phyloP scores from a whole-genome alignment of 64 coral and sea anemone genomes.

The Pocillopora verrucosa region DNA sequence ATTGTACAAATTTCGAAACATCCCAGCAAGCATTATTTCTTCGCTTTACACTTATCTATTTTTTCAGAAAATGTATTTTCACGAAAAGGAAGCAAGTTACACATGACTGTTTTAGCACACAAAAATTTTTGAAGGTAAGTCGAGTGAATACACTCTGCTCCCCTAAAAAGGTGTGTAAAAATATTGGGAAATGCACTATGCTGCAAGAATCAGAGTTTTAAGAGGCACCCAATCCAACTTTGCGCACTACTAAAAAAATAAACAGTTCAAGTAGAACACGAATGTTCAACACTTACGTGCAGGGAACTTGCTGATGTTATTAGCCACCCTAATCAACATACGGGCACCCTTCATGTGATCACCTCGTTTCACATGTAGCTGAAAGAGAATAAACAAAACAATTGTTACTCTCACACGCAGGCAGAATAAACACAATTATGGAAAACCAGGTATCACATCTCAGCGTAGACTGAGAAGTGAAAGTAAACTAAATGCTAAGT shows the following conservation, averaged over 20 bases:
- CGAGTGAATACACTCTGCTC: too few species aligned
- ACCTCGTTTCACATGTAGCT: slow-evolving; percentile 96
- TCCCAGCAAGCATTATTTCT: too few species aligned
- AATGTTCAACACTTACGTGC: slow-evolving; percentile 73
- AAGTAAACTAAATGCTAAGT: not conserved
- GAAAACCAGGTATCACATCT: not conserved
- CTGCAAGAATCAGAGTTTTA: not conserved
- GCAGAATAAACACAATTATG: not conserved
- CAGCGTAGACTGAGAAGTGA: too few species aligned
- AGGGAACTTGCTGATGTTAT: slow-evolving; percentile 99
- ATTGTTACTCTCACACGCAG: not conserved
- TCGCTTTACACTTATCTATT: too few species aligned
- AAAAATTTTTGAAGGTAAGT: too few species aligned
- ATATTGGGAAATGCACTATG: too few species aligned
- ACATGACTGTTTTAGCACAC: too few species aligned
- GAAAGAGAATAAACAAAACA: not conserved
- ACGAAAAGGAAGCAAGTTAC: too few species aligned
- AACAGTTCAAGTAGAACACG: not conserved
- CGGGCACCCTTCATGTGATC: slow-evolving; percentile 98
- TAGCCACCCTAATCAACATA: slow-evolving; percentile 93
- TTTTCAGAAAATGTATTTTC: too few species aligned
- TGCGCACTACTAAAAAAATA: not conserved
- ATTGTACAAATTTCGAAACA: too few species aligned
- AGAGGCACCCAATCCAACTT: not conserved
- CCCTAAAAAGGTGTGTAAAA: too few species aligned